Conservation (phyloP, 2,888 invertebrate species). For the Pterostichus madidus region DNA sequence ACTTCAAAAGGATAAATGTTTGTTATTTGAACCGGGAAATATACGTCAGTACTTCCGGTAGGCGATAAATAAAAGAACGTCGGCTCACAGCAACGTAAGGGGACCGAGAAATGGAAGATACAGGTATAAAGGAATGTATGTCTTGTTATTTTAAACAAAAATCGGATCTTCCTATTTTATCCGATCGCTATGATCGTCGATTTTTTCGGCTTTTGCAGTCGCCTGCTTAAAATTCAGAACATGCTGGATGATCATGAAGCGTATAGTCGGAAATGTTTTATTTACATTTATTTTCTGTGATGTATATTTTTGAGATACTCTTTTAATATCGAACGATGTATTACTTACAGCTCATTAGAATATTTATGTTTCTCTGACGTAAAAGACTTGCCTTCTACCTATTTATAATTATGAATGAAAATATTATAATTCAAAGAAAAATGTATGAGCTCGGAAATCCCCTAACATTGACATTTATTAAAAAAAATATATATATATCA, state of each 20-base stretch:
- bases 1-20: slow-evolving; percentile 66
- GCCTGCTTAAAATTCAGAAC: slow-evolving; percentile 38
- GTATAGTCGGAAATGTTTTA: slow-evolving; percentile 29
- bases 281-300: slow-evolving; percentile 42
- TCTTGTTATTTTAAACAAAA: slow-evolving; percentile 58
- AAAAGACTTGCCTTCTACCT: background rate
- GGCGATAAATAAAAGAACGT: slow-evolving; percentile 62
- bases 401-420: slow-evolving; percentile 10
- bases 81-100: background rate
- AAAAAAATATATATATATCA: no score
- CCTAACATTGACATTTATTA: no score
- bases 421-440: background rate
- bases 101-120: background rate
- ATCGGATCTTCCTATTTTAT: slow-evolving; percentile 42
- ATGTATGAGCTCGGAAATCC: no score
- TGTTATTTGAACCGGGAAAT: slow-evolving; percentile 66
- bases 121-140: slow-evolving; percentile 44
- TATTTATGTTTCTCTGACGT: slow-evolving; percentile 1
- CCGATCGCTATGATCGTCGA: slow-evolving; percentile 26
- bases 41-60: slow-evolving; percentile 64
- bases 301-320: slow-evolving; percentile 41
- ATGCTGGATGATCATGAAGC: slow-evolving; percentile 12
- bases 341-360: slow-evolving; percentile 24
- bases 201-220: slow-evolving; percentile 32
- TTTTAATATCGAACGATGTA: slow-evolving; percentile 24